Conservation (phyloP, 2,113 vertebrate species). For the Sorex araneus region DNA sequence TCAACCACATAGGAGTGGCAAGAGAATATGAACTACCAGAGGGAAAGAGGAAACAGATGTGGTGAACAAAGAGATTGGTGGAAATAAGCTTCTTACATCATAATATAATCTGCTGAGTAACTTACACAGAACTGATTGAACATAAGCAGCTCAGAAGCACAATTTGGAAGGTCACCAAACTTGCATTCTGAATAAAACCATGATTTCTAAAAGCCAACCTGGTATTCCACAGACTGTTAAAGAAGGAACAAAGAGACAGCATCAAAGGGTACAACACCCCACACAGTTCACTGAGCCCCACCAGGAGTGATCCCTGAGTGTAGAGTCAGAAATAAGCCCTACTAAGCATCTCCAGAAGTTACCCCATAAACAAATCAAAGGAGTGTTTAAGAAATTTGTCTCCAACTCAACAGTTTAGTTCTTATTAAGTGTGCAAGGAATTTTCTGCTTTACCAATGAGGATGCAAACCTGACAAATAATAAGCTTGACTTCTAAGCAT, state of each 20-base stretch:
- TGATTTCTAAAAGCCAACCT: constrained; percentile 29
- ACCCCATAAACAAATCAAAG: neutral
- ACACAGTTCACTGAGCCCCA: too few relatives aligned
- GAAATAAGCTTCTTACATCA: neutral
- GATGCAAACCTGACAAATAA: neutral
- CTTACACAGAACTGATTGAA: constrained; percentile 10
- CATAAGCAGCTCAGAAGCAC: constrained; percentile 50
- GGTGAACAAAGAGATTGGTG: neutral
- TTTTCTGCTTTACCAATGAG: constrained; percentile 28
- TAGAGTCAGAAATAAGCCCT: too few relatives aligned
- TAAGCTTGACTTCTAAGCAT: constrained; percentile 20
- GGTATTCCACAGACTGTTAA: neutral
- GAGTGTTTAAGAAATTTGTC: constrained; percentile 17
- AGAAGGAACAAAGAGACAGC: too few relatives aligned
- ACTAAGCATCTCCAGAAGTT: too few relatives aligned
- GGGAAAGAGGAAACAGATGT: constrained; percentile 25
- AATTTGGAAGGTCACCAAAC: constrained; percentile 51
- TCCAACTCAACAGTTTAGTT: constrained; percentile 16
- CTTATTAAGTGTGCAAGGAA: neutral
- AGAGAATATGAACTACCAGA: neutral
- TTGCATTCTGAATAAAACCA: constrained; percentile 55
- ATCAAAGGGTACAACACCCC: too few relatives aligned
- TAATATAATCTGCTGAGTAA: constrained; percentile 44
- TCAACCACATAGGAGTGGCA: neutral
- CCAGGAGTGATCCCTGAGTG: too few relatives aligned